Percentiles rank a stretch among this genome's conserved stretches.
Evolutionary conservation across 2,797 vertebrate species (phyloP).

Genomic region (Poecilia velifera): DNA sequence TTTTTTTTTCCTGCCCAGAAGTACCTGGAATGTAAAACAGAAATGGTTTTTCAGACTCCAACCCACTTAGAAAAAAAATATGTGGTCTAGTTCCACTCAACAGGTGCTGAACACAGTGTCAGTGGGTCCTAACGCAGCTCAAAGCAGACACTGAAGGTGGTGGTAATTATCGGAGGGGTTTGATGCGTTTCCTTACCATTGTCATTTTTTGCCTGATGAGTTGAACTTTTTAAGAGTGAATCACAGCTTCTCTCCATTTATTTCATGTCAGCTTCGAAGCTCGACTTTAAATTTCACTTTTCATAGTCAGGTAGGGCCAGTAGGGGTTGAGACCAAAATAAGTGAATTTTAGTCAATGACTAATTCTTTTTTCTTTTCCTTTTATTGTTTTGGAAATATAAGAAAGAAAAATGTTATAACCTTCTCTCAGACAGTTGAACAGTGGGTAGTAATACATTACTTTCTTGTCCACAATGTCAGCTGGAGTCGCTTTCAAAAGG

Average conservation of each 20-base stretch:
- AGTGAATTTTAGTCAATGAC: neutral
- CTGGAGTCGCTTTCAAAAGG: neutral
- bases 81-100: slow-evolving; percentile 13
- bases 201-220: neutral
- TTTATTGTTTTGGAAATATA: no score
- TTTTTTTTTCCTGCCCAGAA: slow-evolving; percentile 9
- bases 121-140: slow-evolving; percentile 7
- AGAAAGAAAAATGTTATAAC: neutral
- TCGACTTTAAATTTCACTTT: neutral
- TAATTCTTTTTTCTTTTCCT: no score
- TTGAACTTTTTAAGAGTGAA: neutral
- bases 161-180: neutral
- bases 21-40: neutral
- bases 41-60: neutral
- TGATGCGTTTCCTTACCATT: neutral
- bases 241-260: neutral
- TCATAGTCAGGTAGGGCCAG: neutral
- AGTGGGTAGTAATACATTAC: neutral
- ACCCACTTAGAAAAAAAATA: slow-evolving; percentile 16
- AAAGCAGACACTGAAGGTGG: slow-evolving; percentile 19
- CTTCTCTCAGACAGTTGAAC: neutral
- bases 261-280: neutral
- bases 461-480: neutral
- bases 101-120: slow-evolving; percentile 22
- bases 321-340: neutral